Evolutionary conservation across 2,888 invertebrate species (phyloP), one percentile per base, ranked within the genome.

Genomic region (Tipula helvola): DNA sequence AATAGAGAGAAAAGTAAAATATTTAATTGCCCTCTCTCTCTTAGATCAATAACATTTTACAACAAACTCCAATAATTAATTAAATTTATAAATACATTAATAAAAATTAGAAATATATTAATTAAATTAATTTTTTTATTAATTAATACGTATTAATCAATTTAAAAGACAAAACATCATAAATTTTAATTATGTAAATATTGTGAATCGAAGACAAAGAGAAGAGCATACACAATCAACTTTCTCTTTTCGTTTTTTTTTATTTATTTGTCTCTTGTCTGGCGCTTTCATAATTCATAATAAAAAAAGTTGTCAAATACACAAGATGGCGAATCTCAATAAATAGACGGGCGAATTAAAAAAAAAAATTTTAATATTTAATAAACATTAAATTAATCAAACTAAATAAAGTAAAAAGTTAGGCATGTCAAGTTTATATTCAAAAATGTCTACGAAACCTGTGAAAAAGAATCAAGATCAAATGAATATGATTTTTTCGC

Each of bases 381-480:
- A 86, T 57, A 57, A 57, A 57, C 16, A 7, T 1, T 1, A 57
- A 57, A 16, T 57, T 16, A 57, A 18, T 57, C 52, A 57, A 16
- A 16, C 52, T 1, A 18, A 71, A 7, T 16, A 3, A 52, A 16
- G 2, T 8, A 71, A 10, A 71, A 52, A 52, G n/a, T 52, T 52
- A 71, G 28, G 28, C 18, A 95, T 96, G 95, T 95, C 95, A 89
- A 95, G 95, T 93, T 93, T 95, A 90, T 95, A 95, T 91, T 94
- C 95, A 89, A 95, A 95, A 93, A 95, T 95, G 89, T 93, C 95
- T 88, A 93, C 94, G 88, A 96, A 95, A 92, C 95, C 95, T 88
- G 93, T 94, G 88, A 96, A 96, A 92, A 94, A 96, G 89, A 94
- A 95, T 91, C 95, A 95, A 90, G 96, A 96, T 90, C 87, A 87